Conservation (phyloP, 1,140 invertebrate species). For the Drosophila varians region DNA sequence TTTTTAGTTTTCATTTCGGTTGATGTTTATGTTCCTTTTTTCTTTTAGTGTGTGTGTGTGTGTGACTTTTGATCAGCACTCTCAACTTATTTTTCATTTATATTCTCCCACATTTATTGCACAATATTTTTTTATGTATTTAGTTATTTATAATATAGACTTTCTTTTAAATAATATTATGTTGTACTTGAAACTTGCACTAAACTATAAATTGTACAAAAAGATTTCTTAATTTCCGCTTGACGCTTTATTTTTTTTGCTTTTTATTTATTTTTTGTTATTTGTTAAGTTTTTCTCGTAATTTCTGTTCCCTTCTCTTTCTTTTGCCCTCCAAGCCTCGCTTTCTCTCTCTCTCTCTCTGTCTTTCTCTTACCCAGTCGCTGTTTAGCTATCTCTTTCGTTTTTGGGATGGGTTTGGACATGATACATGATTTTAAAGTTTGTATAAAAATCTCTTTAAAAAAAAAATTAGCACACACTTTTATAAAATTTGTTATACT, state of each 20-base stretch:
- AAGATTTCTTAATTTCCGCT: conserved; percentile 44
- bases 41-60: conserved; percentile 26
- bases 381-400: background rate
- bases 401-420: background rate
- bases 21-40: background rate
- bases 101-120: conserved; percentile 51
- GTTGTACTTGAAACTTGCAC: conserved; percentile 59
- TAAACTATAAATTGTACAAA: conserved; percentile 67
- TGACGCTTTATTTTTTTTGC: no score
- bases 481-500: conserved; percentile 7
- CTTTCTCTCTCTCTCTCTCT: conserved; percentile 1
- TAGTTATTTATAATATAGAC: conserved; percentile 28
- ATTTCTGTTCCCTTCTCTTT: conserved; percentile 4
- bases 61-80: conserved; percentile 11
- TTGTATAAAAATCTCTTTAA: background rate
- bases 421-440: background rate
- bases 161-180: conserved; percentile 49
- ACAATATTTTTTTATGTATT: conserved; percentile 31
- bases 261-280: conserved; percentile 15
- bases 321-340: background rate
- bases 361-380: background rate
- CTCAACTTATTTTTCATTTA: conserved; percentile 4
- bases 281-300: conserved; percentile 20
- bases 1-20: conserved; percentile 2
- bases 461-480: background rate